phyloP scores from a whole-genome alignment of 2,113 vertebrate genomes.

The Cyanoliseus patagonus region DNA sequence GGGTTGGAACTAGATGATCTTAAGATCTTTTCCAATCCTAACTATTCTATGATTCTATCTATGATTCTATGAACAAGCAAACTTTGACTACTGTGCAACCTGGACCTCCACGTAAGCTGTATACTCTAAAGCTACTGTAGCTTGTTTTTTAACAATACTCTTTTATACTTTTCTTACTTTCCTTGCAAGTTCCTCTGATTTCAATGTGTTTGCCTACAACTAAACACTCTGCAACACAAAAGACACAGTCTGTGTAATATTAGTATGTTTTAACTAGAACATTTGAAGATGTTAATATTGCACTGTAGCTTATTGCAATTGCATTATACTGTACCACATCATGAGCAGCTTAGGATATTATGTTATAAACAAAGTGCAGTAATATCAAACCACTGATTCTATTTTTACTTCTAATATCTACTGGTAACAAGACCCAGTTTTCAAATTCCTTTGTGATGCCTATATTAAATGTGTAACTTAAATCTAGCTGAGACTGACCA shows the following conservation, averaged over 20 bases:
- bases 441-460: not conserved
- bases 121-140: not conserved
- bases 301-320: not conserved
- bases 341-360: not conserved
- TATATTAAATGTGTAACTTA: not conserved
- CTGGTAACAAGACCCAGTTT: not conserved
- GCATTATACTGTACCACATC: not conserved
- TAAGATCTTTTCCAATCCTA: not conserved
- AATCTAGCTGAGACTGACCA: not conserved
- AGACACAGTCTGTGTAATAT: not conserved
- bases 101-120: not conserved
- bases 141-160: not conserved
- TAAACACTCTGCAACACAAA: not conserved
- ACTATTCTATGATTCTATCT: not conserved
- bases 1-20: not conserved
- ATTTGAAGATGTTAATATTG: not conserved
- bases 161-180: not conserved
- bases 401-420: not conserved
- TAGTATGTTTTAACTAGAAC: not conserved
- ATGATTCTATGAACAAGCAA: not conserved
- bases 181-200: not conserved
- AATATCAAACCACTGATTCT: not conserved
- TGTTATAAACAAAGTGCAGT: not conserved
- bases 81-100: not conserved
- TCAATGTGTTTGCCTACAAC: not conserved